These are phyloP conservation scores for Gambusia affinis DNA, from an alignment of 2,113 vertebrate genomes.

Conservation along the genomic window DNA sequence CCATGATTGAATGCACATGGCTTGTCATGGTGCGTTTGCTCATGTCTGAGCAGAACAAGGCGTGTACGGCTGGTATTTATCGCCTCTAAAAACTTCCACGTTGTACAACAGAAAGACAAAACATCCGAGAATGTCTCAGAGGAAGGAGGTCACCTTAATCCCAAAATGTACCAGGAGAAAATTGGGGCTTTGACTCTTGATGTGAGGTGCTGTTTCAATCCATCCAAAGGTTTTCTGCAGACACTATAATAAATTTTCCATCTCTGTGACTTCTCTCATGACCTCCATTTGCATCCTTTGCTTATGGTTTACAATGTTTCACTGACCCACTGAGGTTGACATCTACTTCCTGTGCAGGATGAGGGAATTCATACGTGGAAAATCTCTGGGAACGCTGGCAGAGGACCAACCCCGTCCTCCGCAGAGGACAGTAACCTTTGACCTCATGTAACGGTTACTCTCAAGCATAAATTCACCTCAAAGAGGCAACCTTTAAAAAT, in stretches of 20 bases:
- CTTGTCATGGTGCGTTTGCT: conserved; percentile 41
- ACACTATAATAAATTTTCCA: conserved; percentile 29
- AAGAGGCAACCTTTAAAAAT: conserved; percentile 8
- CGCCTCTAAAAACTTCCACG: not conserved
- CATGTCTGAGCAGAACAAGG: conserved; percentile 30
- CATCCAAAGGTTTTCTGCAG: conserved; percentile 7
- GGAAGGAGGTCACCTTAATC: not conserved
- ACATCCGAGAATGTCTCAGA: not conserved
- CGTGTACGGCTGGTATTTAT: conserved; percentile 12
- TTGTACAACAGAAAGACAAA: conserved; percentile 16
- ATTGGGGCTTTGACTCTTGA: conserved; percentile 2
- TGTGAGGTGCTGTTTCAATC: conserved; percentile 16
- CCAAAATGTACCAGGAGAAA: not conserved
- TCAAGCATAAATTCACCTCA: not conserved
- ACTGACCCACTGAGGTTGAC: conserved; percentile 49
- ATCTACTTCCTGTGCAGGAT: conserved; percentile 34
- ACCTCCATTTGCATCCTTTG: conserved; percentile 43
- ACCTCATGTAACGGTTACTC: conserved; percentile 33
- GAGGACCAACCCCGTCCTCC: conserved; percentile 32
- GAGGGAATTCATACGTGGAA: conserved; percentile 36
- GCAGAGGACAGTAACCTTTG: conserved; percentile 26
- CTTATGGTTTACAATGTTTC: conserved; percentile 29
- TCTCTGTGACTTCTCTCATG: conserved; percentile 64
- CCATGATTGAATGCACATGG: conserved; percentile 37
- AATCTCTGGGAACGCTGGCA: conserved; percentile 57